phyloP scores from a whole-genome alignment of 2,113 vertebrate genomes.

The Microcebus jonahi region DNA sequence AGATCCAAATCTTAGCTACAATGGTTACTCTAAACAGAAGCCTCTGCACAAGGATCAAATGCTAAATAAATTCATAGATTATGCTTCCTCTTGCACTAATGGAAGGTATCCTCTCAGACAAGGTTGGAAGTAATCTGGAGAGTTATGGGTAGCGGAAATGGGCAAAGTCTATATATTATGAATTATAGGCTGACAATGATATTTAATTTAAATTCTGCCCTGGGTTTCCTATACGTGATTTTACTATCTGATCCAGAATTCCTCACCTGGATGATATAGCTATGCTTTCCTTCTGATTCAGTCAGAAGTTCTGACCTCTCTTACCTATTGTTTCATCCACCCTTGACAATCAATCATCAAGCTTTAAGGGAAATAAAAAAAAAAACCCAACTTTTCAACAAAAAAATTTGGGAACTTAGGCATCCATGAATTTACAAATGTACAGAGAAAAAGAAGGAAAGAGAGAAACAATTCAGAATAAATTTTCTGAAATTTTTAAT shows the following conservation, averaged over 20 bases:
- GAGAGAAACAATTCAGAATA: not conserved
- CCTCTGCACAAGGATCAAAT: conserved; percentile 67
- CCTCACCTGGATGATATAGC: not conserved
- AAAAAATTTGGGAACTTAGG: not conserved
- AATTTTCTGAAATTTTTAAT: conserved; percentile 27
- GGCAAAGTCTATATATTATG: not conserved
- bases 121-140: conserved; percentile 16
- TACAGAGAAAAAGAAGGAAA: not conserved
- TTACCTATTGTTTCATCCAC: not conserved
- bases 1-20: conserved; percentile 76
- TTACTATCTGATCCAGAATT: not conserved
- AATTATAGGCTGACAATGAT: not conserved
- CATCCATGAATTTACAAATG: not conserved
- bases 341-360: not conserved
- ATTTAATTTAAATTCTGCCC: conserved; percentile 30
- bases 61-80: conserved; percentile 69
- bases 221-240: not conserved
- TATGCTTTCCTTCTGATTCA: not conserved
- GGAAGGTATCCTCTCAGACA: conserved; percentile 64
- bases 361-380: conserved; percentile 40
- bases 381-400: conserved; percentile 8
- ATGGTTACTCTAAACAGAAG: conserved; percentile 62
- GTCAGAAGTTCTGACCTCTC: not conserved
- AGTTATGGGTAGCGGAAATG: not conserved
- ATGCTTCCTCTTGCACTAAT: conserved; percentile 63